These are phyloP conservation scores for Diceros bicornis DNA, from an alignment of 2,797 vertebrate genomes.

Conservation along the genomic window DNA sequence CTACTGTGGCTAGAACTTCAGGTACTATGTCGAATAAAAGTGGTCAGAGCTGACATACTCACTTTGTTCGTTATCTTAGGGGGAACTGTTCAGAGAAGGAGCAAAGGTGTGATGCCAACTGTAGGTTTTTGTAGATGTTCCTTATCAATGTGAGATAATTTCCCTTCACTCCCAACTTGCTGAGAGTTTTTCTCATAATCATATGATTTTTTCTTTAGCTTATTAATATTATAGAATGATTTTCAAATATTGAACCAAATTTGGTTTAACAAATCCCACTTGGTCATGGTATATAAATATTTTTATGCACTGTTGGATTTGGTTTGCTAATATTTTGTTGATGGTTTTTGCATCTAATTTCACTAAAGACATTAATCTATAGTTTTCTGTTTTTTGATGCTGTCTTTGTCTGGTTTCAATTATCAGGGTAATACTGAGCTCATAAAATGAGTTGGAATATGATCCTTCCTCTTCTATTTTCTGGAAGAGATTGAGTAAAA, in stretches of 20 bases:
- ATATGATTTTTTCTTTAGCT: neutral
- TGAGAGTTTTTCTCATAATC: neutral
- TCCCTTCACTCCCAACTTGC: neutral
- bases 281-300: neutral
- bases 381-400: neutral
- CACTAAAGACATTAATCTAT: neutral
- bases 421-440: no score
- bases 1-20: neutral
- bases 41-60: neutral
- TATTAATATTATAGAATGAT: neutral
- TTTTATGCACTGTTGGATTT: neutral
- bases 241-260: neutral
- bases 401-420: no score
- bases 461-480: no score
- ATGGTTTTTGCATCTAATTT: neutral
- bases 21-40: neutral
- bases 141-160: neutral
- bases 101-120: neutral
- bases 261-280: neutral
- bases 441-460: no score
- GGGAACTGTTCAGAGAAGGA: neutral
- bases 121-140: neutral
- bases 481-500: no score
- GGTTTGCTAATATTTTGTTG: neutral
- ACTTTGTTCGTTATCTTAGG: neutral